Evolutionary conservation across 2,888 invertebrate species (phyloP).

Genomic region (Carcina quercana): DNA sequence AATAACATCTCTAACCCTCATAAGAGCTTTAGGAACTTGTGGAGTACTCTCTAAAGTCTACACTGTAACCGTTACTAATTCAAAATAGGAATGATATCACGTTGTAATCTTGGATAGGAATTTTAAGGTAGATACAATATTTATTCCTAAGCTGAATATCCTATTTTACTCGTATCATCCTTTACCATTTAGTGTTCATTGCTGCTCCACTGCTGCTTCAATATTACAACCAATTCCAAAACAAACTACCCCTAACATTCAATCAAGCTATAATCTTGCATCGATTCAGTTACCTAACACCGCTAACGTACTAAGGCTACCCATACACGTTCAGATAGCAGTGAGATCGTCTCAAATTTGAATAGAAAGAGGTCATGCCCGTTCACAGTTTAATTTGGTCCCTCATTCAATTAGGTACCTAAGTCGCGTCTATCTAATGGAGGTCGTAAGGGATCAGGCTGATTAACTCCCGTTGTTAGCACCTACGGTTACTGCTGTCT

Average conservation of each 20-base stretch:
- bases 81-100: too few species aligned
- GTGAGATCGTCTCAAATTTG: constrained; percentile 51
- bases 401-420: constrained; percentile 68
- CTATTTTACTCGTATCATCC: too few species aligned
- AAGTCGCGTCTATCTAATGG: constrained; percentile 61
- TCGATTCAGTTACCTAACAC: constrained; percentile 38
- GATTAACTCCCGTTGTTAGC: constrained; percentile 63
- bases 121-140: too few species aligned
- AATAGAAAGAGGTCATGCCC: constrained; percentile 68
- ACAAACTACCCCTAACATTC: constrained; percentile 26
- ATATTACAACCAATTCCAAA: constrained; percentile 4
- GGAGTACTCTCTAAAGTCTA: too few species aligned
- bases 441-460: constrained; percentile 61
- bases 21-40: too few species aligned
- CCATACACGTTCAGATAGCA: constrained; percentile 37
- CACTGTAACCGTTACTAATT: too few species aligned
- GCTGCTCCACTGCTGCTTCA: not conserved
- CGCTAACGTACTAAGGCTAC: constrained; percentile 15
- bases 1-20: not conserved
- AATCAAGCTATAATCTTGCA: constrained; percentile 44
- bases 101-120: too few species aligned
- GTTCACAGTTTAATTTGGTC: constrained; percentile 53
- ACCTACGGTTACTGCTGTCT: constrained; percentile 29
- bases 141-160: too few species aligned
- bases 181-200: too few species aligned